Base-by-base conservation (phyloP, 2,113 vertebrate genomes). In the Sapayoa aenigma region DNA sequence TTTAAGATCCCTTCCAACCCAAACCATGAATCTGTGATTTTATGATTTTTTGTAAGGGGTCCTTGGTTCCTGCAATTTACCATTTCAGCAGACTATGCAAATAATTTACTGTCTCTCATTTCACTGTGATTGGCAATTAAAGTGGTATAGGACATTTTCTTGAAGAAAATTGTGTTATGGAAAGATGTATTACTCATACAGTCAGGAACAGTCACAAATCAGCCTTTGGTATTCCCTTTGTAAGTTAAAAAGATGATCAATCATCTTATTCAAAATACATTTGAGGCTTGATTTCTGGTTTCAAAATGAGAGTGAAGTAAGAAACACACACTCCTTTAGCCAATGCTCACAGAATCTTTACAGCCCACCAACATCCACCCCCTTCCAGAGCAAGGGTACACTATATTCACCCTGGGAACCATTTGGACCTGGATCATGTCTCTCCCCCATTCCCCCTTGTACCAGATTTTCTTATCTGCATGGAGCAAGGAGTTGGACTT, bases 81-180 rank as follows among this genome's bases (percentile, higher is more conserved):
- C 65, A 60, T 94, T 93, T 91, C 82, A 93, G 56, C 60, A 93
- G 79, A 83, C 68, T 85, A 74, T 74, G 91, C 84, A 93, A 95
- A 95, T 94, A 93, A 96, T 96, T 93, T 90, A 84, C 63, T 75
- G 74, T 68, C 79, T 84, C 67, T 91, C 85, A 82, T 94, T 93
- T 95, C 89, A 60, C 30, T 53, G 76, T 89, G 94, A 94, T 88
- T 95, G 82, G 91, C 95, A 96, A 97, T 95, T 95, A 89, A 59
- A 93, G 82, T 88, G 78, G 92, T 91, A 72, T 33, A 94, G 41
- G 71, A 93, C 69, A 90, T 89, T 86, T 95, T 86, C 73, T 73
- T 35, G 30, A 73, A 12, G 25, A 75, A 96, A 94, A 90, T 92
- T 81, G 67, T 49, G 28, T 75, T 92, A 89, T 66, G 73, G 80